Evolutionary conservation across 2,113 vertebrate species (phyloP).

Genomic region (Hemicordylus capensis): DNA sequence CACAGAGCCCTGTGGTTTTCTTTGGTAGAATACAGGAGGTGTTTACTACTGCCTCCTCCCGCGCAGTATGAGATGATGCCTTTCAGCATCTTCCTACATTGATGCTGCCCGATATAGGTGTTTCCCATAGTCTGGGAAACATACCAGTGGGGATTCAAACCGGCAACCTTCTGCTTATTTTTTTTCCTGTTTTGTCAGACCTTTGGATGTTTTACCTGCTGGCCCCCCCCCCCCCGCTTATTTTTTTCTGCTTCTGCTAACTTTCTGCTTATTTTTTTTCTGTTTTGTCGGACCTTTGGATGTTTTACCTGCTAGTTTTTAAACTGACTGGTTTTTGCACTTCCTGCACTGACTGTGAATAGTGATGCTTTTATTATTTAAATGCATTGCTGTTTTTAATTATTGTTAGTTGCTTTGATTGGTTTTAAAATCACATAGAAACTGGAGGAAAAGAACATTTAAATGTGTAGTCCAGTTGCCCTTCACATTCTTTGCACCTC

Average conservation of each 20-base stretch:
- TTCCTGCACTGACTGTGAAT: not conserved
- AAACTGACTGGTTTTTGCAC: not conserved
- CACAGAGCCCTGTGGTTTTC: no score
- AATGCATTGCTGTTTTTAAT: not conserved
- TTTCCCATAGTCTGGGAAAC: no score
- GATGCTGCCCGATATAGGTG: no score
- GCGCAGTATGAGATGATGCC: no score
- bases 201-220: no score
- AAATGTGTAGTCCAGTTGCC: not conserved
- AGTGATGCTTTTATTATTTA: not conserved
- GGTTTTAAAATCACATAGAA: not conserved
- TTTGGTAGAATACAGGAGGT: no score
- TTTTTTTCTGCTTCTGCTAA: no score
- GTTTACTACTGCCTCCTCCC: no score
- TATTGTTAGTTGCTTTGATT: not conserved
- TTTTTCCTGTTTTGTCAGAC: not conserved
- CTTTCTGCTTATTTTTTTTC: not conserved
- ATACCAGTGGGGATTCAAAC: no score
- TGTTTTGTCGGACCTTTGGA: not conserved
- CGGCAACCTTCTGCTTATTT: no score
- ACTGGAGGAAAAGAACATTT: not conserved
- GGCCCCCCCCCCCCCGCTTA: no score
- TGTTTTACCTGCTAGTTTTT: not conserved
- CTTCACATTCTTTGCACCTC: not conserved
- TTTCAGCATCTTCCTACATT: no score